Percentiles rank a stretch among this genome's conserved stretches.
These are phyloP conservation scores for Neodiprion lecontei DNA, from an alignment of 1,140 invertebrate genomes.

Conservation along the genomic window DNA sequence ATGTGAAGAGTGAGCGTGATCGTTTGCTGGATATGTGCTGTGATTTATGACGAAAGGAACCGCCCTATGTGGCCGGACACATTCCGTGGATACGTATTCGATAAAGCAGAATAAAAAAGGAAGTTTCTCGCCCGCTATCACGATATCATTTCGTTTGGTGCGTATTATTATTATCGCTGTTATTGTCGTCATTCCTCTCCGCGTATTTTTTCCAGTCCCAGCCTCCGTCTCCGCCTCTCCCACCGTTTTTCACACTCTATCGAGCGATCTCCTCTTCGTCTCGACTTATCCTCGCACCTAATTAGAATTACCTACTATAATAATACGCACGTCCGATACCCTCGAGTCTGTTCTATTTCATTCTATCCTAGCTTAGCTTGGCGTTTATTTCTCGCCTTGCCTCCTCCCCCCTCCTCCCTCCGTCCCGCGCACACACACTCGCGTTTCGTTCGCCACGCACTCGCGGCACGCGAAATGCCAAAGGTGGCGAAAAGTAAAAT, in stretches of 20 bases:
- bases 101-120: conserved; percentile 9
- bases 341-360: neutral
- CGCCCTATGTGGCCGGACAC: conserved; percentile 39
- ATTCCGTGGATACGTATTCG: conserved; percentile 28
- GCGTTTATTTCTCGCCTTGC: neutral
- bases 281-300: neutral
- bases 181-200: neutral
- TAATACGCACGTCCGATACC: neutral
- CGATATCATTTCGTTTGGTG: conserved; percentile 34
- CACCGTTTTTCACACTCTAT: neutral
- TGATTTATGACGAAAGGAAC: conserved; percentile 48
- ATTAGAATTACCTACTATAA: neutral
- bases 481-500: too few species aligned
- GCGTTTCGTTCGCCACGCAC: too few species aligned
- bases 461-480: too few species aligned
- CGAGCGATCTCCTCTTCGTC: neutral
- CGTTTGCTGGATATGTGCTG: conserved; percentile 32
- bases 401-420: neutral
- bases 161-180: conserved; percentile 6
- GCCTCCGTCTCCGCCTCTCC: neutral
- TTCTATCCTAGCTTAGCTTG: neutral
- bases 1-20: neutral
- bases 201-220: neutral
- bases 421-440: neutral
- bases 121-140: conserved; percentile 28